Conservation (phyloP, 1,140 invertebrate species). For the Acromyrmex charruanus region DNA sequence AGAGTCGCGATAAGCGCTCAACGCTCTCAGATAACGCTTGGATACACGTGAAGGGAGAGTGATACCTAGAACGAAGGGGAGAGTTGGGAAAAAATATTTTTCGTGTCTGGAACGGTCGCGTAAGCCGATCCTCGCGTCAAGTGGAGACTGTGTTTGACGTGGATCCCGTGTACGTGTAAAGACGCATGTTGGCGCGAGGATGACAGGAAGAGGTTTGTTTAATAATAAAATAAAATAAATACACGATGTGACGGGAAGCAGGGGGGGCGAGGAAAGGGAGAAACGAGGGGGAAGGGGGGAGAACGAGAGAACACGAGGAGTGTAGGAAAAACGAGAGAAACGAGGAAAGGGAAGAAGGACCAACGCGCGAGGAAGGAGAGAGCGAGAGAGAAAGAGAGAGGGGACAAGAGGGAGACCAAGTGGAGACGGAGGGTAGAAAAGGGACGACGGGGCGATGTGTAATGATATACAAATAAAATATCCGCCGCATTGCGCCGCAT, state of each 20-base stretch:
- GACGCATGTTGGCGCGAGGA: constrained; percentile 58
- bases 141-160: constrained; percentile 63
- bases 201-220: constrained; percentile 63
- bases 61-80: constrained; percentile 52
- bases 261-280: constrained; percentile 14
- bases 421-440: constrained; percentile 62
- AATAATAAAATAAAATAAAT: constrained; percentile 86
- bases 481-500: constrained; percentile 65
- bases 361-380: constrained; percentile 58
- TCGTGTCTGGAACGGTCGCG: constrained; percentile 59
- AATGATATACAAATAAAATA: constrained; percentile 78
- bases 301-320: constrained; percentile 43
- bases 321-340: constrained; percentile 51
- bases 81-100: constrained; percentile 70
- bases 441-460: constrained; percentile 61
- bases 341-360: constrained; percentile 64
- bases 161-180: constrained; percentile 57
- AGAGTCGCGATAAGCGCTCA: constrained; percentile 52
- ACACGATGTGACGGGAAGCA: constrained; percentile 59
- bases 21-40: constrained; percentile 56
- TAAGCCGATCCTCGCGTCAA: constrained; percentile 60
- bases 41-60: constrained; percentile 23
- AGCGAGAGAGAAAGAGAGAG: constrained; percentile 20
- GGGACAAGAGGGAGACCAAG: constrained; percentile 53
- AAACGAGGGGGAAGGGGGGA: neutral